phyloP scores from a whole-genome alignment of 2,888 invertebrate species.

The Sinopyrophorus schimmeli region DNA sequence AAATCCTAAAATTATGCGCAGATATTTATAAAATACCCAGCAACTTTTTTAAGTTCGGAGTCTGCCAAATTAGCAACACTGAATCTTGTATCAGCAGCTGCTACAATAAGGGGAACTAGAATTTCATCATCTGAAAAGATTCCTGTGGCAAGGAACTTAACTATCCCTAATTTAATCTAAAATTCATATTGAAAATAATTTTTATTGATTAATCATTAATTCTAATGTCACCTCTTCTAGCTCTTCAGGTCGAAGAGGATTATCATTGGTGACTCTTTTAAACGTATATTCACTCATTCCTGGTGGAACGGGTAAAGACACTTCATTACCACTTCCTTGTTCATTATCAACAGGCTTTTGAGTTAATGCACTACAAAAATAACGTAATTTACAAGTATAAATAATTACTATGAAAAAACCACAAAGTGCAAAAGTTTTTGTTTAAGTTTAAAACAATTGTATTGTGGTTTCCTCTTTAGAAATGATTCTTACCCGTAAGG shows the following conservation, averaged over 20 bases:
- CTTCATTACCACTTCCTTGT: slow-evolving; percentile 34
- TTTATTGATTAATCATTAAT: background rate
- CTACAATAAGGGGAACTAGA: slow-evolving; percentile 77
- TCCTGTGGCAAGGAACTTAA: slow-evolving; percentile 80
- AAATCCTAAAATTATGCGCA: slow-evolving; percentile 13
- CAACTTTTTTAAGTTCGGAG: slow-evolving; percentile 78
- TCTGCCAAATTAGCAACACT: slow-evolving; percentile 88
- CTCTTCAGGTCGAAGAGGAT: slow-evolving; percentile 73
- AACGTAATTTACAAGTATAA: slow-evolving; percentile 1
- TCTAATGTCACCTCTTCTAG: slow-evolving; percentile 70
- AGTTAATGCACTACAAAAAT: slow-evolving; percentile 44
- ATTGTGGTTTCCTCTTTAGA: no score
- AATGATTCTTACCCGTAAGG: slow-evolving; percentile 77
- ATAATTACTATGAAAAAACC: background rate
- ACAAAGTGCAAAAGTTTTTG: no score
- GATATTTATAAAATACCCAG: slow-evolving; percentile 58
- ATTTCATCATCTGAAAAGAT: slow-evolving; percentile 76
- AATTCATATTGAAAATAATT: slow-evolving; percentile 32
- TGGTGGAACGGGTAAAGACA: slow-evolving; percentile 65
- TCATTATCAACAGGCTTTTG: slow-evolving; percentile 40
- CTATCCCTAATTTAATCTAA: slow-evolving; percentile 73
- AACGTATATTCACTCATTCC: slow-evolving; percentile 78
- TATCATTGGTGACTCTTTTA: slow-evolving; percentile 74
- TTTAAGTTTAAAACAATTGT: no score
- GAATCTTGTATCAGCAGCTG: slow-evolving; percentile 86